Evolutionary conservation across 2,888 invertebrate species (phyloP).

Genomic region (Biston betularia): DNA sequence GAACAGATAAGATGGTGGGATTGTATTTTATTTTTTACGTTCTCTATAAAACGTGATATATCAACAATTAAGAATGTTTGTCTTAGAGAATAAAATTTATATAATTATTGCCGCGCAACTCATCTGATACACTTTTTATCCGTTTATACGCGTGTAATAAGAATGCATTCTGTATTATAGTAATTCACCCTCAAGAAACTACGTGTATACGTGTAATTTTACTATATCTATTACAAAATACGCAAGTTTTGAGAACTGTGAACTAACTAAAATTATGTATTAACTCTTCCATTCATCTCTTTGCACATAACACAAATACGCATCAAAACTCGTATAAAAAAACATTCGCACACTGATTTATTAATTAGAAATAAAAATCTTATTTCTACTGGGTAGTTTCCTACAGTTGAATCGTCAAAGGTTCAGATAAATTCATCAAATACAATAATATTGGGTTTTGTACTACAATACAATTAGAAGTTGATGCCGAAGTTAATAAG

Average conservation of each 20-base stretch:
- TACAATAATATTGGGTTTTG: conserved; percentile 20
- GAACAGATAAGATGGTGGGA: too few relatives aligned
- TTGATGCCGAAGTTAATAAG: conserved; percentile 27
- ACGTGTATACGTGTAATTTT: neutral
- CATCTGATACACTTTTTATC: neutral
- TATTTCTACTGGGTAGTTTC: neutral
- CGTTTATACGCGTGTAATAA: neutral
- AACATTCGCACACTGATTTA: conserved; percentile 6
- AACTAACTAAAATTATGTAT: neutral
- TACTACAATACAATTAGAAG: conserved; percentile 13
- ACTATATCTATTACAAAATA: neutral
- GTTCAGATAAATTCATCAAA: conserved; percentile 6
- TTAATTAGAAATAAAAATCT: neutral
- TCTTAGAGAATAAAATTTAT: neutral
- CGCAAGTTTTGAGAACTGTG: neutral
- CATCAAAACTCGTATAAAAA: neutral
- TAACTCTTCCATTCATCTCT: conserved; percentile 3
- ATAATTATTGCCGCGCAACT: neutral
- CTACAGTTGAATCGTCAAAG: conserved; percentile 8
- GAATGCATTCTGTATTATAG: neutral
- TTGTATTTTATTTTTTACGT: too few relatives aligned
- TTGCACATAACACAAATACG: neutral
- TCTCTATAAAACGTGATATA: too few relatives aligned
- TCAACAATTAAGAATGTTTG: neutral
- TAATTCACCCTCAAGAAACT: neutral